Percentiles rank a stretch among this genome's conserved stretches.
phyloP scores from a whole-genome alignment of 2,888 invertebrate species.

The Globia sparganii region DNA sequence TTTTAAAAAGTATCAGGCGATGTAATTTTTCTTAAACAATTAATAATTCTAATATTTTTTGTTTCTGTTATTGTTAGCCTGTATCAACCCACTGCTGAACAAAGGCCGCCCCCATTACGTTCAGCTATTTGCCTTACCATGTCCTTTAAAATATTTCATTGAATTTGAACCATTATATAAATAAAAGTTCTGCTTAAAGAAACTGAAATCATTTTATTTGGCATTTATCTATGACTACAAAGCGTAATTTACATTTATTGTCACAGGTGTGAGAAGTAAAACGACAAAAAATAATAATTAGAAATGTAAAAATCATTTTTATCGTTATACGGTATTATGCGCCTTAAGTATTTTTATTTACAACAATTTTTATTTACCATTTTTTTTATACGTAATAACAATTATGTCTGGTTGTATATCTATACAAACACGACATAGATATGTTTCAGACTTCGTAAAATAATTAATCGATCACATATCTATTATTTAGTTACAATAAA shows the following conservation, averaged over 20 bases:
- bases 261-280: conserved; percentile 88
- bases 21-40: neutral
- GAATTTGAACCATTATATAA: conserved; percentile 16
- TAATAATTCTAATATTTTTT: neutral
- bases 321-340: conserved; percentile 68
- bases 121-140: neutral
- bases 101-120: neutral
- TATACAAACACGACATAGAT: conserved; percentile 86
- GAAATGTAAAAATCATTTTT: conserved; percentile 63
- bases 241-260: conserved; percentile 90
- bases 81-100: neutral
- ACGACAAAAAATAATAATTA: conserved; percentile 75
- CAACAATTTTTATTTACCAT: conserved; percentile 77
- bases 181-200: conserved; percentile 48
- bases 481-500: conserved; percentile 35
- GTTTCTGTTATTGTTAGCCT: neutral
- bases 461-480: conserved; percentile 62
- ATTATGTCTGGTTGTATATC: conserved; percentile 74
- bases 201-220: conserved; percentile 77
- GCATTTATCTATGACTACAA: conserved; percentile 87
- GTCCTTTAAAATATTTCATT: conserved; percentile 50
- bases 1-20: neutral
- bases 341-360: conserved; percentile 75
- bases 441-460: conserved; percentile 84
- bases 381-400: conserved; percentile 78